These are phyloP conservation scores for Neomonachus schauinslandi DNA, from an alignment of 2,113 vertebrate genomes.

Conservation along the genomic window DNA sequence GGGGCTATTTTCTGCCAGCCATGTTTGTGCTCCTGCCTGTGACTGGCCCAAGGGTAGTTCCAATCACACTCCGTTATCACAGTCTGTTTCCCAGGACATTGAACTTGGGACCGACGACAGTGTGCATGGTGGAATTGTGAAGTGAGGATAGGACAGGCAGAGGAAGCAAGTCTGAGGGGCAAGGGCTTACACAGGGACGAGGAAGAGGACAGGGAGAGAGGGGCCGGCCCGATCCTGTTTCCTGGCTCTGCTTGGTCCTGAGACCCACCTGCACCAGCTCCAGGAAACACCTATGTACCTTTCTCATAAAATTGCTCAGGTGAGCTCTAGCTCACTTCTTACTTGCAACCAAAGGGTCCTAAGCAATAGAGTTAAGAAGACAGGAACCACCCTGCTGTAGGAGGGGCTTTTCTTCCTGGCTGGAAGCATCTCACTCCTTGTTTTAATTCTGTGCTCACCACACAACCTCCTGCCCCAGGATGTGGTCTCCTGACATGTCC, in stretches of 20 bases:
- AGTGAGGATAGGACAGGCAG: background rate
- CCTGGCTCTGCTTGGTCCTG: background rate
- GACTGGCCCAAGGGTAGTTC: background rate
- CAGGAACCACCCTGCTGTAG: background rate
- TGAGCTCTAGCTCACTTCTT: background rate
- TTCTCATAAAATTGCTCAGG: background rate
- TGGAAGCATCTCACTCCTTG: background rate
- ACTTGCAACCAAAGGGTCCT: background rate
- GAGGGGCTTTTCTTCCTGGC: background rate
- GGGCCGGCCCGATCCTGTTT: background rate
- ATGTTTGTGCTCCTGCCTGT: background rate
- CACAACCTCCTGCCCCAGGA: background rate
- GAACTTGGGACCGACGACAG: background rate
- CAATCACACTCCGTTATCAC: no score
- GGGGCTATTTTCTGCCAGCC: background rate
- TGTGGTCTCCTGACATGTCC: background rate
- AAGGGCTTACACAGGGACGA: background rate
- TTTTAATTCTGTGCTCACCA: background rate
- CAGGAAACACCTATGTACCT: background rate
- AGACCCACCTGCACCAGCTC: background rate
- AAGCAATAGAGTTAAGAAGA: background rate
- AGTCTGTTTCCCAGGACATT: background rate
- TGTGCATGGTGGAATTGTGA: background rate
- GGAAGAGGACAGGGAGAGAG: background rate
- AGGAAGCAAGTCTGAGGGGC: background rate